phyloP scores from a whole-genome alignment of 1,140 invertebrate species.

The Nasonia giraulti region DNA sequence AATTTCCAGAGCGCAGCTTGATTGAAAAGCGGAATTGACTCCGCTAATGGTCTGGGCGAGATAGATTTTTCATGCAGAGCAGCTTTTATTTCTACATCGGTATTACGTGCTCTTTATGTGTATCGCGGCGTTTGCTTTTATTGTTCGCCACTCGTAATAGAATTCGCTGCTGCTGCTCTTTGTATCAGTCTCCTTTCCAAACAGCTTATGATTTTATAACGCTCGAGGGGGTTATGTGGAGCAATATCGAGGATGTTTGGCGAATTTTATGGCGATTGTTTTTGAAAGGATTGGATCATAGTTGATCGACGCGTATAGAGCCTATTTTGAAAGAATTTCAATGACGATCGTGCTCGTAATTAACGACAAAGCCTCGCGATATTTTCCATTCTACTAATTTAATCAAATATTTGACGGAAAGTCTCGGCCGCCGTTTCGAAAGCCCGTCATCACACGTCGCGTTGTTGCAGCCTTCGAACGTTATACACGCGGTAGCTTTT shows the following conservation, averaged over 20 bases:
- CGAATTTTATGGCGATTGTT: background rate
- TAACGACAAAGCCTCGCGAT: background rate
- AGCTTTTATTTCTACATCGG: background rate
- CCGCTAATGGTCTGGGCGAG: no score
- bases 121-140: background rate
- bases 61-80: background rate
- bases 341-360: background rate
- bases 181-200: background rate
- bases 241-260: background rate
- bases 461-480: background rate
- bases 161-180: background rate
- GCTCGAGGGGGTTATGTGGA: no score
- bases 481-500: background rate
- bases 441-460: background rate
- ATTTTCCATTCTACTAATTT: background rate
- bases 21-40: background rate
- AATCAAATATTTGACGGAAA: background rate
- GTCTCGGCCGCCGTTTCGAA: background rate
- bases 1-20: background rate
- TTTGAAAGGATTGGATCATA: background rate
- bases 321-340: background rate
- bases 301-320: background rate
- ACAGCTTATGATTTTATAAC: background rate
- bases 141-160: background rate
- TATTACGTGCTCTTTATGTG: background rate